A percentile compares a stretch with the other conserved stretches of the same genome.
These are phyloP conservation scores for Eupelmus urozonus DNA, from an alignment of 2,888 invertebrate species.

Conservation along the genomic window DNA sequence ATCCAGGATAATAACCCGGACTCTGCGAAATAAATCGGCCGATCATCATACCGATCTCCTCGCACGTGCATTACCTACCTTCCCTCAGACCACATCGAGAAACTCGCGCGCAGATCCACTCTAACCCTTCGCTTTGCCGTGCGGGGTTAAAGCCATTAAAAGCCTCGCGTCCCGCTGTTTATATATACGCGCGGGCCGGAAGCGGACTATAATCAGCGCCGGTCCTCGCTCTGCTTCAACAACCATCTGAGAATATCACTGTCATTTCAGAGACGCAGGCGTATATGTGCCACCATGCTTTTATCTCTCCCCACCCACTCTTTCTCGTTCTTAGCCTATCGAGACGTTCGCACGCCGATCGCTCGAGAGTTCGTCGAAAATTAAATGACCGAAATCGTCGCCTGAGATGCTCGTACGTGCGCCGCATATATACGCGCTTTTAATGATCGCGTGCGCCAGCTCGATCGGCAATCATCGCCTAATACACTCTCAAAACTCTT, in stretches of 20 bases:
- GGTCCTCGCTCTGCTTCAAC: not conserved
- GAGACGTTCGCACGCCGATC: not conserved
- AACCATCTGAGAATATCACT: constrained; percentile 30
- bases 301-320: no score
- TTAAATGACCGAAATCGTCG: constrained; percentile 50
- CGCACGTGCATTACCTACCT: not conserved
- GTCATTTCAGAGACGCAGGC: constrained; percentile 29
- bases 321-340: no score
- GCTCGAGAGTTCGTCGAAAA: constrained; percentile 13
- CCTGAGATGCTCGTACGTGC: constrained; percentile 1
- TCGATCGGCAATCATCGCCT: constrained; percentile 37
- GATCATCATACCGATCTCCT: constrained; percentile 47
- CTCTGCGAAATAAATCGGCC: constrained; percentile 50
- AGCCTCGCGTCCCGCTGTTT: constrained; percentile 15
- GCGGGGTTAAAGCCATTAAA: constrained; percentile 34
- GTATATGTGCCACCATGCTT: constrained; percentile 14
- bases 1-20: constrained; percentile 36
- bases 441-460: constrained; percentile 9
- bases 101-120: not conserved
- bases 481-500: not conserved
- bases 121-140: constrained; percentile 36
- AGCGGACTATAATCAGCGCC: constrained; percentile 46
- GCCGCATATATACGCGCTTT: not conserved
- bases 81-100: no score
- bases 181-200: constrained; percentile 16